phyloP scores from a whole-genome alignment of 2,797 vertebrate species.

The Dendrocincla tyrannina region DNA sequence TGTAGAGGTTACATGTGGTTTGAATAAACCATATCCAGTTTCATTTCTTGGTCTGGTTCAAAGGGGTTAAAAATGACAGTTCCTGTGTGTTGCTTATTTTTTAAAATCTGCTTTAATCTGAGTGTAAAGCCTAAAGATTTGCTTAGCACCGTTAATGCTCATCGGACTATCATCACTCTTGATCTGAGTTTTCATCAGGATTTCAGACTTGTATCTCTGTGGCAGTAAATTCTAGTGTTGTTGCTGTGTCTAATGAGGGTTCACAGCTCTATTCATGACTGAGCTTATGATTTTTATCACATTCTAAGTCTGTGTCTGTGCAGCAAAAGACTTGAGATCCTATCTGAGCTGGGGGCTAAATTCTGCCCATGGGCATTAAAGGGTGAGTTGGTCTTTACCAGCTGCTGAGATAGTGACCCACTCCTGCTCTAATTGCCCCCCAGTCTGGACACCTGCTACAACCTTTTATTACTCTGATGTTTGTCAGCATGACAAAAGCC shows the following conservation, averaged over 20 bases:
- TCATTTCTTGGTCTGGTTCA: background rate
- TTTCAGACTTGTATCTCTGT: constrained; percentile 2
- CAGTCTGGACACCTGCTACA: background rate
- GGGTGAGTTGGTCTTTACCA: background rate
- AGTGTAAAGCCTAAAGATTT: constrained; percentile 13
- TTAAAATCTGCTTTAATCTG: background rate
- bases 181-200: constrained; percentile 37
- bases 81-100: background rate
- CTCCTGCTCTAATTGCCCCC: background rate
- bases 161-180: background rate
- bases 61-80: background rate
- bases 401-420: background rate
- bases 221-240: constrained; percentile 21
- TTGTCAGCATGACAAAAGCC: constrained; percentile 1
- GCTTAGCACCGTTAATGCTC: constrained; percentile 25
- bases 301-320: background rate
- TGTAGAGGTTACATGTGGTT: background rate
- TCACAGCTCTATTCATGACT: background rate
- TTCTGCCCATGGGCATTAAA: background rate
- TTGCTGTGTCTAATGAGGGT: constrained; percentile 25
- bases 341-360: background rate
- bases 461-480: background rate
- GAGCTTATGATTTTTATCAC: constrained; percentile 6
- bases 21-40: background rate
- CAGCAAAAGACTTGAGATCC: background rate